Evolutionary conservation across 2,113 vertebrate species (phyloP).

Genomic region (Amblyopsis rosae): DNA sequence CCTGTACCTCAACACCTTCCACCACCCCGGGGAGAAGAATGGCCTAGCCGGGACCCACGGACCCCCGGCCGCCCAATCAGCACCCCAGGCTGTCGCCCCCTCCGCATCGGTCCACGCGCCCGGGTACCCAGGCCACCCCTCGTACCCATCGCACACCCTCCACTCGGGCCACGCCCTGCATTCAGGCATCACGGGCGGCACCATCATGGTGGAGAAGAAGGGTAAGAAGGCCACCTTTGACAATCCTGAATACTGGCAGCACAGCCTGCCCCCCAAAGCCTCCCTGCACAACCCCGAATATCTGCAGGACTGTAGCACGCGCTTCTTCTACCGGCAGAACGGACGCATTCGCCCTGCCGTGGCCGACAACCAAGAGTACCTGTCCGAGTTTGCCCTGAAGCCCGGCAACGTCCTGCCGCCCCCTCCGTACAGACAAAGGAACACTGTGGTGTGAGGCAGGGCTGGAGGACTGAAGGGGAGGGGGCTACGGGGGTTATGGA

Average conservation of each 20-base stretch:
- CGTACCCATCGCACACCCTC: constrained; percentile 73
- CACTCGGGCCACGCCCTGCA: constrained; percentile 75
- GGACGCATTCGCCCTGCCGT: constrained; percentile 95
- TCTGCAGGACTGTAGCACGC: constrained; percentile 98
- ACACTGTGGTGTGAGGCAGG: constrained; percentile 88
- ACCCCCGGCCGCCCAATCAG: constrained; percentile 48
- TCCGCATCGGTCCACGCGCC: constrained; percentile 64
- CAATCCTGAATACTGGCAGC: constrained; percentile 99
- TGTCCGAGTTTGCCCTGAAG: constrained; percentile 96
- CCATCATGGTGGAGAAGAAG: constrained; percentile 84
- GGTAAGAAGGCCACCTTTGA: constrained; percentile 93
- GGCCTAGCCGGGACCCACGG: constrained; percentile 61
- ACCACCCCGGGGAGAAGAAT: constrained; percentile 84
- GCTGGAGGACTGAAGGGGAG: constrained; percentile 71
- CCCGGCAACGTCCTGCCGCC: constrained; percentile 93
- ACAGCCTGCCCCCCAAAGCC: constrained; percentile 93
- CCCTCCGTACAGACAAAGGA: constrained; percentile 97
- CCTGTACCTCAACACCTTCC: constrained; percentile 94
- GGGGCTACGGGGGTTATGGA: constrained; percentile 68
- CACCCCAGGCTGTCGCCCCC: constrained; percentile 64
- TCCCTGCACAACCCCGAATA: constrained; percentile 93
- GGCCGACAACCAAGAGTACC: constrained; percentile 97
- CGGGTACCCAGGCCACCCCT: constrained; percentile 62
- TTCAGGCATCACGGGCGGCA: constrained; percentile 72
- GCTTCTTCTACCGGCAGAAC: constrained; percentile 98